Percentiles rank a stretch among this genome's conserved stretches.
phyloP scores from a whole-genome alignment of 2,113 vertebrate genomes.

The Oncorhynchus gorbuscha region DNA sequence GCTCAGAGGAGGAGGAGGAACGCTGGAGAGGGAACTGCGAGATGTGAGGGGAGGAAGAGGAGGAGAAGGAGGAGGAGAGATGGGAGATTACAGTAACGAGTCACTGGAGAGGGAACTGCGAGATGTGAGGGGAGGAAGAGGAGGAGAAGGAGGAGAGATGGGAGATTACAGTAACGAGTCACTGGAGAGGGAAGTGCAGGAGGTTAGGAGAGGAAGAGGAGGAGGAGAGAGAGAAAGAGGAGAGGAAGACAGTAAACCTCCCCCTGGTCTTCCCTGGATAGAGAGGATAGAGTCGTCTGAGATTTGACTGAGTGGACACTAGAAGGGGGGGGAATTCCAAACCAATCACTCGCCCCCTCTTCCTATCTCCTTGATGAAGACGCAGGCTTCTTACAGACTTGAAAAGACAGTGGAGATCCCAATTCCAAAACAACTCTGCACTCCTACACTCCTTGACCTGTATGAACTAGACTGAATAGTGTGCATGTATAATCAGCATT shows the following conservation, averaged over 20 bases:
- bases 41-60: background rate
- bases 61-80: constrained; percentile 34
- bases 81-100: constrained; percentile 52
- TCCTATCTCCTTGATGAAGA: no score
- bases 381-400: no score
- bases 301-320: constrained; percentile 77
- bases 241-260: constrained; percentile 68
- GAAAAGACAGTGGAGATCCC: background rate
- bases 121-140: constrained; percentile 65
- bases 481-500: background rate
- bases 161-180: constrained; percentile 61
- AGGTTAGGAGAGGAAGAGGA: constrained; percentile 66
- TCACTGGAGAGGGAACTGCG: constrained; percentile 67
- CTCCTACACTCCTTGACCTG: background rate
- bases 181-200: constrained; percentile 64
- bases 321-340: background rate
- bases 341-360: no score
- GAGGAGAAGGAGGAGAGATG: constrained; percentile 61
- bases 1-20: constrained; percentile 53
- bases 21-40: no score
- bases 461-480: background rate
- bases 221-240: constrained; percentile 65
- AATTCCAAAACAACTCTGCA: no score
- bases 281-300: constrained; percentile 92
- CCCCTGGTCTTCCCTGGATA: constrained; percentile 82